Evolutionary conservation across 2,797 vertebrate genomes (phyloP), one percentile per base, ranked within the genome.

Genomic region (Aphelocoma californica): DNA sequence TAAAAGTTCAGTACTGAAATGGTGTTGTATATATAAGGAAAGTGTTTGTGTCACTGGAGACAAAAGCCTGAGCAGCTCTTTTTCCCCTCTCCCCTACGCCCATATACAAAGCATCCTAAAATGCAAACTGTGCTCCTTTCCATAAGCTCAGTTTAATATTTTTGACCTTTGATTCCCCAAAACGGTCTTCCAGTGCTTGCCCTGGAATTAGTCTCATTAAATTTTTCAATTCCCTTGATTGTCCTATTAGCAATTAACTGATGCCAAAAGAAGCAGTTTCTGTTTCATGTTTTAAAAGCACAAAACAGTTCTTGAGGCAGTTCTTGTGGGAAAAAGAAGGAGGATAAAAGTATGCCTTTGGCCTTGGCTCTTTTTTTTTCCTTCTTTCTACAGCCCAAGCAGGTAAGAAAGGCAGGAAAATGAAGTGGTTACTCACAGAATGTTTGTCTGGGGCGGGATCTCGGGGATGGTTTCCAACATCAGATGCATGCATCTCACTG

Each of bases 401-500:
- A 73, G 82, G 86, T 91, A 64, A 88, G 53, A 56, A 47, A 92
- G 19, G 78, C 36, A 85, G 51, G 9, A 50, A 67, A 93, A 81
- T 0, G 24, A 85, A 81, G 36, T 1, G 2, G 91, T 45, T 96
- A 97, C 97, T 97, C 95, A 97, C 97, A 97, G 85, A 10, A 97
- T 83, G 62, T 72, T 97, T n/a, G 97, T 97, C 92, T 97, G 97
- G 29, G 95, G 95, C 7, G 96, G 97, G 90, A 97, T 70, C 15
- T 97, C 97, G 0, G 97, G 97, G 80, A 98, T 79, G 86, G 80
- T 93, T 90, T 98, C 97, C 91, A 98, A 6, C 97, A 97, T 97
- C 93, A 98, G 86, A 95, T 98, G 97, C 97, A 98, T 98, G 70
- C 97, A 98, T 93, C 97, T 92, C 8, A 98, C 97, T 11, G 97